phyloP scores from a whole-genome alignment of 2,113 vertebrate species.

The Canis aureus region DNA sequence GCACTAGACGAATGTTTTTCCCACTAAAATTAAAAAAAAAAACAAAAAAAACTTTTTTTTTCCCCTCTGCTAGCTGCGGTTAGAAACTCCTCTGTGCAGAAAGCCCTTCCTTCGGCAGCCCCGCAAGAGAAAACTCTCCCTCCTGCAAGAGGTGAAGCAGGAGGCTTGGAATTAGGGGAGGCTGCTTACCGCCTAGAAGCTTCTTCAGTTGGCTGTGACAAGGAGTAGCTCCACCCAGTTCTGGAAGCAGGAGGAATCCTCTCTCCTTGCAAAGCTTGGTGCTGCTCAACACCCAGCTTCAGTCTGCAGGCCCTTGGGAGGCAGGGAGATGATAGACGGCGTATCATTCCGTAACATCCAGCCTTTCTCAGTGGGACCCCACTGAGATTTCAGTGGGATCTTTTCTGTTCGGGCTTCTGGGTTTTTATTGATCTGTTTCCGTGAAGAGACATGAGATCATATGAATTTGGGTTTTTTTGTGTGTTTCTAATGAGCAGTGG shows the following conservation, averaged over 20 bases:
- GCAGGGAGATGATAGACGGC: neutral
- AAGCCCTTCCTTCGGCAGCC: conserved; percentile 2
- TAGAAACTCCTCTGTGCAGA: neutral
- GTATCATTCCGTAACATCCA: neutral
- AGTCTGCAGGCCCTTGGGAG: neutral
- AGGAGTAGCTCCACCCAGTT: neutral
- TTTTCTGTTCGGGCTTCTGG: neutral
- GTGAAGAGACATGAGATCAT: neutral
- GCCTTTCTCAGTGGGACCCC: neutral
- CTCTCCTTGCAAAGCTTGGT: neutral
- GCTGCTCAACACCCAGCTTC: neutral
- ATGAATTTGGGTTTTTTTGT: neutral
- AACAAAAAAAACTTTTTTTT: neutral
- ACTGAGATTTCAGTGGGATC: neutral
- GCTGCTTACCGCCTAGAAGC: neutral
- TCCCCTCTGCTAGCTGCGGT: neutral
- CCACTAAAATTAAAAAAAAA: too few species aligned
- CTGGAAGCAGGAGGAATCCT: neutral
- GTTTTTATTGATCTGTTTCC: neutral
- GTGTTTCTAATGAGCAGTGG: neutral
- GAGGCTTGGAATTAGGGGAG: neutral
- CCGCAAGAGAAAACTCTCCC: neutral
- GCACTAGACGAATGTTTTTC: neutral
- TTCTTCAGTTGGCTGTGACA: neutral
- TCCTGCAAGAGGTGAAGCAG: neutral